Evolutionary conservation across 2,888 invertebrate species (phyloP).

Genomic region (Polylopha cassiicola): DNA sequence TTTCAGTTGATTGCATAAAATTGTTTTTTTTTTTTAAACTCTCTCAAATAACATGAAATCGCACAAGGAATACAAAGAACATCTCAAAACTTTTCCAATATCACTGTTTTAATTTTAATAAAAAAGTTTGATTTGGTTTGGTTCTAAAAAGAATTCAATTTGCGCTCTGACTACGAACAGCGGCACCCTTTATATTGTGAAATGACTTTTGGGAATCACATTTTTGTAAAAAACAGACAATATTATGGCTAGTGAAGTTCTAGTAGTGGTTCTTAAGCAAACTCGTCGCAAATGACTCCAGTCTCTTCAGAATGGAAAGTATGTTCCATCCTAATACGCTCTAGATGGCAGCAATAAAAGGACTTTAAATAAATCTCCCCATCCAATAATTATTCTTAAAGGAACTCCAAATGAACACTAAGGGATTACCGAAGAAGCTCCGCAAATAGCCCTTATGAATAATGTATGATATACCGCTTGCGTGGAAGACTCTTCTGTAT

Average conservation of each 20-base stretch:
- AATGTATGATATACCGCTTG: slow-evolving; percentile 6
- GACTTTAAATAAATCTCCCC: slow-evolving; percentile 2
- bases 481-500: slow-evolving; percentile 1
- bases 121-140: slow-evolving; percentile 20
- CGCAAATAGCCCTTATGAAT: slow-evolving; percentile 14
- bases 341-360: no score
- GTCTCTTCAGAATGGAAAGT: no score
- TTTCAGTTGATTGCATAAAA: no score
- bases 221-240: no score
- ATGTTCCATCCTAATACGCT: no score
- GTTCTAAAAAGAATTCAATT: slow-evolving; percentile 13
- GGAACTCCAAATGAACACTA: slow-evolving; percentile 5
- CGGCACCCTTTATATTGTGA: slow-evolving; percentile 14
- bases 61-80: slow-evolving; percentile 9
- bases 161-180: background rate
- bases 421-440: slow-evolving; percentile 11
- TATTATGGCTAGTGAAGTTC: no score
- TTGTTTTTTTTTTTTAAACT: no score
- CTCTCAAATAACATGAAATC: no score
- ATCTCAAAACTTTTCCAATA: slow-evolving; percentile 18
- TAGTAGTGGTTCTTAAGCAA: no score
- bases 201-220: background rate
- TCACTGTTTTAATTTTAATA: slow-evolving; percentile 18
- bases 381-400: slow-evolving; percentile 5
- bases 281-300: no score